Base-by-base conservation (phyloP, 2,113 vertebrate species). In the Colistium nudipinnis region DNA sequence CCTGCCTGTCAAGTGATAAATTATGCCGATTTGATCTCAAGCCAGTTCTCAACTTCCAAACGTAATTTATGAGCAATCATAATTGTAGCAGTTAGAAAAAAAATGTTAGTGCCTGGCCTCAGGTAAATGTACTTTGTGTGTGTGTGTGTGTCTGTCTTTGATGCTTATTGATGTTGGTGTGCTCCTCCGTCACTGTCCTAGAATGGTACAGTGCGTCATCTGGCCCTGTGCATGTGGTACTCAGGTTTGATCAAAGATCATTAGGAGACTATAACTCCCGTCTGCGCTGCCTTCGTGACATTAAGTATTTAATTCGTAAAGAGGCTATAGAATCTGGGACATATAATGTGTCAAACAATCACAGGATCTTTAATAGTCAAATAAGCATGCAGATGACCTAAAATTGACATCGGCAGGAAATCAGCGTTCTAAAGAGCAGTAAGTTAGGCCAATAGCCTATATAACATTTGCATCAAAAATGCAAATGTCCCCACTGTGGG, bases 21-120 rank as follows among this genome's bases (percentile, higher is more conserved):
- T 73, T 1, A 73, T 79, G 85, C 52, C 19, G 56, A 81, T 76
- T 71, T 83, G 78, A 86, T 86, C 67, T 49, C 36, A 19, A 72
- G 81, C 84, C 82, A 86, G 38, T 70, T 84, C 57, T 66, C 47
- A 51, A 49, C 47, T 62, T 63, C 28, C 54, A 65, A 48, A 61
- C 68, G 22, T 70, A 63, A 82, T 83, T 84, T 65, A 77, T 80
- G 74, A 75, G 57, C 53, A 54, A 77, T 57, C 35, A 56, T 73
- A 61, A 74, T 22, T 67, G 74, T 59, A 17, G 52, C 62, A 24
- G 41, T 24, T 65, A 68, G 59, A 13, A 38, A 70, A 56, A 56
- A 59, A 27, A 44, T 47, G 9, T 70, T 22, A 24, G 67, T 24
- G 61, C 65, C 66, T 59, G 38, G 64, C 79, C 76, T 74, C 39